A percentile compares a stretch with the other conserved stretches of the same genome.
Conservation (phyloP, 2,113 vertebrate genomes). For the Loxodonta africana region DNA sequence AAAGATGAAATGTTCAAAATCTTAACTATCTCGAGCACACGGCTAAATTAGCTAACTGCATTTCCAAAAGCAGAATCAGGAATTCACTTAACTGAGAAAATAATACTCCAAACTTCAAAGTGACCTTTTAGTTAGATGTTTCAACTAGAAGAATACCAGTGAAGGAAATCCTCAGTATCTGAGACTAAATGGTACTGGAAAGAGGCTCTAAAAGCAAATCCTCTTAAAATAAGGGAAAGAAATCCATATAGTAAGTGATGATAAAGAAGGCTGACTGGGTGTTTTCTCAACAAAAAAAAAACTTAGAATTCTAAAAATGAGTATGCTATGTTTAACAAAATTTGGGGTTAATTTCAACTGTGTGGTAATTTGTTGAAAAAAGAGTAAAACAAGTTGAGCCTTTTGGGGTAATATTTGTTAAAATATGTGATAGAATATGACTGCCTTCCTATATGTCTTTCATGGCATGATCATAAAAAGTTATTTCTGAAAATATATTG, state of each 20-base stretch:
- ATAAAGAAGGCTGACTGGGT: neutral
- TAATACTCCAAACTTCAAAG: neutral
- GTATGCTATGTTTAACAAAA: neutral
- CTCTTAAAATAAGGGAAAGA: neutral
- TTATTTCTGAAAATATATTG: slow-evolving; percentile 24
- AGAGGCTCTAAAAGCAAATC: neutral
- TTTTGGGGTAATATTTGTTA: neutral
- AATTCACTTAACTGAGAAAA: slow-evolving; percentile 6
- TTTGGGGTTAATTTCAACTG: slow-evolving; percentile 17
- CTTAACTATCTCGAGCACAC: neutral
- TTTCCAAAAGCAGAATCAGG: neutral
- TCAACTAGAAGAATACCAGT: neutral
- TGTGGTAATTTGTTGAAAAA: slow-evolving; percentile 25
- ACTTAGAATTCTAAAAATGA: slow-evolving; percentile 13
- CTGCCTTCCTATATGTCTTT: neutral
- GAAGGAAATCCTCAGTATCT: neutral
- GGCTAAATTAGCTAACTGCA: neutral
- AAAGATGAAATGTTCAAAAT: neutral
- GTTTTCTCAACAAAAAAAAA: neutral
- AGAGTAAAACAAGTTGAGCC: neutral
- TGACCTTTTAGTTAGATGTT: neutral
- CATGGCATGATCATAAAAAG: neutral
- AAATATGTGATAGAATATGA: neutral
- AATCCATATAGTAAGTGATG: neutral
- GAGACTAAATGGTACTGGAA: neutral